Conservation (phyloP, 2,113 vertebrate species). For the Xenopus tropicalis region UCB_Xtro_10.0 CM004446.2:104286501-104287000, state of each 20-base stretch:
- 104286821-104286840: conserved; percentile 95
- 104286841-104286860: conserved; percentile 92
- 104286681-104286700: conserved; percentile 81
- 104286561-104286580: too few species aligned
- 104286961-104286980: too few species aligned
- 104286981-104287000: neutral
- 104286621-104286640: too few species aligned
- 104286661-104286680: conserved; percentile 12
- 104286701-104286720: conserved; percentile 90
- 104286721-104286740: conserved; percentile 94
- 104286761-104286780: conserved; percentile 83
- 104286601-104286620: too few species aligned
- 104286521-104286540: too few species aligned
- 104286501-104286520: too few species aligned
- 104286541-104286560: too few species aligned
- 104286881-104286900: neutral
- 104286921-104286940: too few species aligned
- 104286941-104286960: too few species aligned
- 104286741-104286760: conserved; percentile 77
- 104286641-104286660: too few species aligned
- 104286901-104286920: neutral
- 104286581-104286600: too few species aligned
- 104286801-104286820: conserved; percentile 89
- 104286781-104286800: conserved; percentile 79
- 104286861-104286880: conserved; percentile 77